Conservation (phyloP, 1,140 invertebrate genomes). For the Drosophila bocqueti region DNA sequence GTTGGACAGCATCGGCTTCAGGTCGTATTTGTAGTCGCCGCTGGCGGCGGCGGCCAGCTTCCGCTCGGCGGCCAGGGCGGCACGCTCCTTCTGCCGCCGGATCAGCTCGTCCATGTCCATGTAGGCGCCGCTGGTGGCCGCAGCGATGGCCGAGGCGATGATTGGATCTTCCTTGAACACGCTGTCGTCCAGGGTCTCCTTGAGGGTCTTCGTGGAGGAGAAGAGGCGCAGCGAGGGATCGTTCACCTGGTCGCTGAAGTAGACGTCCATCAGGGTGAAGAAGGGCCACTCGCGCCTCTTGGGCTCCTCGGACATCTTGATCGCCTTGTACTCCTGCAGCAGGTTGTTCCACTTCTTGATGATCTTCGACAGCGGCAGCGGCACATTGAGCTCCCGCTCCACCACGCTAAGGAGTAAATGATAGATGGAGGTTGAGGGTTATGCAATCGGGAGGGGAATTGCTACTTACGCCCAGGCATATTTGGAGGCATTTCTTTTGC, state of each 20-base stretch:
- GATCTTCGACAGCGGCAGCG: conserved; percentile 84
- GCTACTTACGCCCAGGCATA: conserved; percentile 85
- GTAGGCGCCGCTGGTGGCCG: conserved; percentile 80
- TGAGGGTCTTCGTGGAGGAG: conserved; percentile 84
- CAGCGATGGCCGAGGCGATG: conserved; percentile 83
- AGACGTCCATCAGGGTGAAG: conserved; percentile 84
- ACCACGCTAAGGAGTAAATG: conserved; percentile 63
- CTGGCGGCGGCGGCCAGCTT: conserved; percentile 73
- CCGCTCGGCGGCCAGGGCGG: conserved; percentile 67
- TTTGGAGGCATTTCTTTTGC: conserved; percentile 85
- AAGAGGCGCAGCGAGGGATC: conserved; percentile 84
- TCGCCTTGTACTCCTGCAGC: conserved; percentile 85
- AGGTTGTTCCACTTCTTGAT: conserved; percentile 85
- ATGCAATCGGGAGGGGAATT: conserved; percentile 10
- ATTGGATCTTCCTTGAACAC: conserved; percentile 85
- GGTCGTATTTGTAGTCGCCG: conserved; percentile 75
- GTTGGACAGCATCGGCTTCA: conserved; percentile 78
- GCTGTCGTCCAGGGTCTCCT: conserved; percentile 83
- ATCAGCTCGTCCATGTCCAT: conserved; percentile 84
- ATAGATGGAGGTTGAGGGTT: conserved; percentile 12
- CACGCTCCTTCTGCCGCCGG: conserved; percentile 75
- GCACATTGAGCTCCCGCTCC: conserved; percentile 84
- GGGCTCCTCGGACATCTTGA: conserved; percentile 85
- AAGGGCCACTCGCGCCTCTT: conserved; percentile 85
- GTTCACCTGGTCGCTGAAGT: conserved; percentile 85